Conservation (phyloP, 2,888 invertebrate genomes). For the Eumacrocentrus americanus region DNA sequence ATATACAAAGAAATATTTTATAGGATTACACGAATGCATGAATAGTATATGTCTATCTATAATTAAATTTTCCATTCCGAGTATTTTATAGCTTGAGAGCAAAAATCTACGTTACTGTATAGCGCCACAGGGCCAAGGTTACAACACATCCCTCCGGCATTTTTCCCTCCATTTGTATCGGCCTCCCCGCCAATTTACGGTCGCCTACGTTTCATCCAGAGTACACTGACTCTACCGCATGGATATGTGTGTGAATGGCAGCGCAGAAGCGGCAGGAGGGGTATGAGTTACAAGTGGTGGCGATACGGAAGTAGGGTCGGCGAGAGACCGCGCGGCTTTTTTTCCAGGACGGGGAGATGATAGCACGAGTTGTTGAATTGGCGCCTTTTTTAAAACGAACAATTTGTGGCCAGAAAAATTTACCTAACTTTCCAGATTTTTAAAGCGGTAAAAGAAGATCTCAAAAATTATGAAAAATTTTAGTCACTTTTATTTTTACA, state of each 20-base stretch:
- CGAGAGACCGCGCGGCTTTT: conserved; percentile 3
- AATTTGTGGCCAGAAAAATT: too few species aligned
- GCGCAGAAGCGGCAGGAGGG: conserved; percentile 35
- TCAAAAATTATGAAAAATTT: too few species aligned
- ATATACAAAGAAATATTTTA: background rate
- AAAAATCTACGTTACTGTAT: too few species aligned
- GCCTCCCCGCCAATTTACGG: conserved; percentile 13
- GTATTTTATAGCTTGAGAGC: too few species aligned
- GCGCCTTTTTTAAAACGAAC: conserved; percentile 12
- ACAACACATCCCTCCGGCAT: too few species aligned
- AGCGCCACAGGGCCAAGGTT: too few species aligned
- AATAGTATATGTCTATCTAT: background rate
- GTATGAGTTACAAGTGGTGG: conserved; percentile 26
- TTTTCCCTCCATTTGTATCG: background rate
- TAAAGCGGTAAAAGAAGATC: too few species aligned
- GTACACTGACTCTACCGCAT: conserved; percentile 26
- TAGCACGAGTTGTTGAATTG: conserved; percentile 46
- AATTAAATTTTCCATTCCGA: too few species aligned
- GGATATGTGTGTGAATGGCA: conserved; percentile 24
- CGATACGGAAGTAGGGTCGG: conserved; percentile 29
- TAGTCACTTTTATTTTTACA: too few species aligned
- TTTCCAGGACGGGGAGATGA: conserved; percentile 34
- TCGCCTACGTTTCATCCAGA: background rate
- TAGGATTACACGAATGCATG: background rate
- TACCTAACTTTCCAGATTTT: too few species aligned